Evolutionary conservation across 2,888 invertebrate genomes (phyloP).

Genomic region (Sepiola atlantica): DNA sequence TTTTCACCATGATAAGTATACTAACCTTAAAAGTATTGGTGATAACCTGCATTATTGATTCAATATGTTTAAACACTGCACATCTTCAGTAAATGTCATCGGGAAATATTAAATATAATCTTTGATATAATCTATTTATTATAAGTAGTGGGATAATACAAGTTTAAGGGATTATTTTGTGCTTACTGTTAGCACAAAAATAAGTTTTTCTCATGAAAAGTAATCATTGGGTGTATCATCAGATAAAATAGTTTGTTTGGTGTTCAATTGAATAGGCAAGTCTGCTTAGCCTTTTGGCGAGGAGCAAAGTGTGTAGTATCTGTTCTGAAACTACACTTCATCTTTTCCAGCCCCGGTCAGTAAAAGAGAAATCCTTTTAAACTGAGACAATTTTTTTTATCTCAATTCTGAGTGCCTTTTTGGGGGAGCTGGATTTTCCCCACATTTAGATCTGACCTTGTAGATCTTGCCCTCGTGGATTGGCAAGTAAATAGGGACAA

Average conservation of each 20-base stretch:
- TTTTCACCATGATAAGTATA: not conserved
- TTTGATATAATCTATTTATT: slow-evolving; percentile 19
- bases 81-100: not conserved
- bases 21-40: not conserved
- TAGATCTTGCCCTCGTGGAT: too few species aligned
- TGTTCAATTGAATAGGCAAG: not conserved
- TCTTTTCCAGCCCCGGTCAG: too few species aligned
- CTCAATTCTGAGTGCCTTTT: too few species aligned
- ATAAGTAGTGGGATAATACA: not conserved
- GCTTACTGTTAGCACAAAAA: not conserved
- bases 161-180: not conserved
- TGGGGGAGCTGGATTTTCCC: too few species aligned
- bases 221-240: not conserved
- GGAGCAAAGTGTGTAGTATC: too few species aligned
- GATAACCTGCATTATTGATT: not conserved
- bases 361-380: too few species aligned
- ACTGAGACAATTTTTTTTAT: too few species aligned
- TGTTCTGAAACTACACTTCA: too few species aligned
- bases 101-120: not conserved
- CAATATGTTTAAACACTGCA: not conserved
- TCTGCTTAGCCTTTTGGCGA: too few species aligned
- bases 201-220: not conserved
- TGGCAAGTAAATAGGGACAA: too few species aligned
- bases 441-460: too few species aligned
- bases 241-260: not conserved